Percentiles rank a stretch among this genome's conserved stretches.
phyloP scores from a whole-genome alignment of 1,140 invertebrate genomes.

The Drosophila novamexicana region DNA sequence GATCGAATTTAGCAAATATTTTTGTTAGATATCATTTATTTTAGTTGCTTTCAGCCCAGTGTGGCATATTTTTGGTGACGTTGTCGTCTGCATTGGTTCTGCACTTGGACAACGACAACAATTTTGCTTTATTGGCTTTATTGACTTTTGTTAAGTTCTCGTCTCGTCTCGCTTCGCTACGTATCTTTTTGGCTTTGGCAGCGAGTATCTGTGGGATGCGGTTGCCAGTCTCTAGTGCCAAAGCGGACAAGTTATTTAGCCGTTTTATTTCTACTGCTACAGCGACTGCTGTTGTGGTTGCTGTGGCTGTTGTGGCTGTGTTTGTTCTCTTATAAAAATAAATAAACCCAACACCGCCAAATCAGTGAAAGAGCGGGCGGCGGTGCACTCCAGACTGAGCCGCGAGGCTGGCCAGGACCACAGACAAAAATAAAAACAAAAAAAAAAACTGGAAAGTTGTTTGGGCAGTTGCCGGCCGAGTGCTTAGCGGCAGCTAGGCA shows the following conservation, averaged over 20 bases:
- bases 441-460: conserved; percentile 78
- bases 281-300: conserved; percentile 20
- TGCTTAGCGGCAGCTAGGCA: conserved; percentile 18
- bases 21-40: too few relatives aligned
- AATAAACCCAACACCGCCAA: conserved; percentile 72
- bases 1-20: too few relatives aligned
- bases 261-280: conserved; percentile 36
- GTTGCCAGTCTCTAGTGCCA: conserved; percentile 52
- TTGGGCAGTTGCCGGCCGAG: conserved; percentile 61
- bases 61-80: conserved; percentile 18
- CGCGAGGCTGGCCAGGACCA: conserved; percentile 13
- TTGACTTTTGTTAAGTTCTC: conserved; percentile 79
- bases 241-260: conserved; percentile 53
- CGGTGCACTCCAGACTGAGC: conserved; percentile 30
- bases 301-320: conserved; percentile 31
- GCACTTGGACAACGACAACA: conserved; percentile 42
- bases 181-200: conserved; percentile 23
- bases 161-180: conserved; percentile 56
- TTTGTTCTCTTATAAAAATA: conserved; percentile 80
- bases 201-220: conserved; percentile 39
- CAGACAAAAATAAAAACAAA: conserved; percentile 1
- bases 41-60: too few relatives aligned
- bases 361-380: conserved; percentile 58
- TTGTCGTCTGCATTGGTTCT: conserved; percentile 35
- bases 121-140: conserved; percentile 81